Conservation (phyloP, 2,888 invertebrate genomes). For the Melinaea marsaeus region DNA sequence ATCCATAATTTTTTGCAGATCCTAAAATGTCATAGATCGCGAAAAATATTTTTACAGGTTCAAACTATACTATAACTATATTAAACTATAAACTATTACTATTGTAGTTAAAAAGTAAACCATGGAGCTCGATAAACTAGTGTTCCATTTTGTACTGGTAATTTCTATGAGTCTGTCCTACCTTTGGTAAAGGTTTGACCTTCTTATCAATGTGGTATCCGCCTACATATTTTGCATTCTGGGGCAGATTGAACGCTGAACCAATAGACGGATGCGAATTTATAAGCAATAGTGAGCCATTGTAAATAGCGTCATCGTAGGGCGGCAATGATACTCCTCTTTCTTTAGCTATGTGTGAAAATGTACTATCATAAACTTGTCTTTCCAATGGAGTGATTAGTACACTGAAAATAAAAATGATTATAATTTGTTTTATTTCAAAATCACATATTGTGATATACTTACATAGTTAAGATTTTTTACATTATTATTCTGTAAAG, state of each 20-base stretch:
- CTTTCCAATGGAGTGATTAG: background rate
- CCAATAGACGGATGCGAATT: slow-evolving; percentile 54
- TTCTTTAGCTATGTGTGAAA: background rate
- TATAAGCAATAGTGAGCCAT: slow-evolving; percentile 35
- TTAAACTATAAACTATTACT: background rate
- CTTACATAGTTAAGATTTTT: slow-evolving; percentile 43
- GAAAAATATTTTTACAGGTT: background rate
- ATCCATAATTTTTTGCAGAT: slow-evolving; percentile 53
- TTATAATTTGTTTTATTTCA: background rate
- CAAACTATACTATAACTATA: background rate
- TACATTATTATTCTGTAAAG: slow-evolving; percentile 43
- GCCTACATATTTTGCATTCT: slow-evolving; percentile 36
- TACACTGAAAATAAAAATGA: background rate
- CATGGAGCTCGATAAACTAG: too few species aligned
- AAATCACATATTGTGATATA: slow-evolving; percentile 9
- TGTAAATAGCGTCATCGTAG: slow-evolving; percentile 25
- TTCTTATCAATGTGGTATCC: slow-evolving; percentile 39
- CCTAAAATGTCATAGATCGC: slow-evolving; percentile 35
- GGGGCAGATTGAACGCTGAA: slow-evolving; percentile 44
- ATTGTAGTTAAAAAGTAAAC: background rate
- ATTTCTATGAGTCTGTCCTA: slow-evolving; percentile 15
- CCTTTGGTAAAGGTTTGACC: slow-evolving; percentile 39
- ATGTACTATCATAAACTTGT: background rate
- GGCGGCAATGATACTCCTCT: slow-evolving; percentile 21
- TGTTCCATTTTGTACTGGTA: too few species aligned